Evolutionary conservation across 1,140 invertebrate species (phyloP).

Genomic region (Dendrolimus kikuchii): DNA sequence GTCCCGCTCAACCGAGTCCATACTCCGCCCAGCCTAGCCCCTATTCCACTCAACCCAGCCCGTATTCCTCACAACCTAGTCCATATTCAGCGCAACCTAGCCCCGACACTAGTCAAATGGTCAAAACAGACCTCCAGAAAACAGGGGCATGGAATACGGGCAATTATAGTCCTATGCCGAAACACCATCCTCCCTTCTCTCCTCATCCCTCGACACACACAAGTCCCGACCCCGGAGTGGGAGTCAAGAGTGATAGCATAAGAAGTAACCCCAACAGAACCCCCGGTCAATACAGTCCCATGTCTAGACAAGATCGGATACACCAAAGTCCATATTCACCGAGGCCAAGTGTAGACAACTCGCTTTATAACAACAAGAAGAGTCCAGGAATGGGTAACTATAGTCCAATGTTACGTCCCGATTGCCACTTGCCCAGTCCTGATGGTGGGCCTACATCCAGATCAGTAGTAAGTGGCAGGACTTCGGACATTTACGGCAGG

Average conservation of each 20-base stretch:
- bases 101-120: slow-evolving; percentile 63
- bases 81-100: slow-evolving; percentile 67
- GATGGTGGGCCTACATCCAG: slow-evolving; percentile 37
- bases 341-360: slow-evolving; percentile 44
- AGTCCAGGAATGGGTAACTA: slow-evolving; percentile 55
- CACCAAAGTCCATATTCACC: slow-evolving; percentile 60
- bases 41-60: slow-evolving; percentile 65
- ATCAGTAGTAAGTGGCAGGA: slow-evolving; percentile 21
- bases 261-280: slow-evolving; percentile 48
- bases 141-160: slow-evolving; percentile 55
- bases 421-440: slow-evolving; percentile 53
- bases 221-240: slow-evolving; percentile 48
- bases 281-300: slow-evolving; percentile 53
- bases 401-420: slow-evolving; percentile 56
- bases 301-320: slow-evolving; percentile 48
- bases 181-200: slow-evolving; percentile 57
- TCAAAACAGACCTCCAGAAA: slow-evolving; percentile 53
- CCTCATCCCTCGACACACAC: slow-evolving; percentile 55
- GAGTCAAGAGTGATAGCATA: slow-evolving; percentile 38
- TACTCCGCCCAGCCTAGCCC: slow-evolving; percentile 64
- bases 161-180: slow-evolving; percentile 62
- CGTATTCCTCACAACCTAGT: slow-evolving; percentile 64
- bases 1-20: slow-evolving; percentile 62
- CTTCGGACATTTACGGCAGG: slow-evolving; percentile 41
- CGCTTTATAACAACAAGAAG: slow-evolving; percentile 41